phyloP scores from a whole-genome alignment of 2,888 invertebrate genomes.

The Drosophila pegasa region DNA sequence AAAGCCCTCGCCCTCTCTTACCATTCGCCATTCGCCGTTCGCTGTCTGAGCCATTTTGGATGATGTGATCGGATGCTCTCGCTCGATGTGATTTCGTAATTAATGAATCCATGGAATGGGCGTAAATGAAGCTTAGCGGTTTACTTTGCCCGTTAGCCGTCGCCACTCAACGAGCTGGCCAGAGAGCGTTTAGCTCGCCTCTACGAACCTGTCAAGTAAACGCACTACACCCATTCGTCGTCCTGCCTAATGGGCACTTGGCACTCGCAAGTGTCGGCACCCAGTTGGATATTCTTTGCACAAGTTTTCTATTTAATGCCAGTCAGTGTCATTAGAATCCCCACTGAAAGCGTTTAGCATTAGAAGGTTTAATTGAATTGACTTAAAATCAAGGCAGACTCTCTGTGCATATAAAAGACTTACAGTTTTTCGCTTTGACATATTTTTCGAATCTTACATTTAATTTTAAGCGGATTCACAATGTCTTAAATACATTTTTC shows the following conservation, averaged over 20 bases:
- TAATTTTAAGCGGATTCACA: background rate
- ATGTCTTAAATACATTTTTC: background rate
- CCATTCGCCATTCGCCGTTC: constrained; percentile 30
- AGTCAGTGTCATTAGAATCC: constrained; percentile 25
- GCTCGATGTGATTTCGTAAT: constrained; percentile 74
- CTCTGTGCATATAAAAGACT: background rate
- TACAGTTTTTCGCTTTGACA: no score
- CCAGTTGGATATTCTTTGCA: constrained; percentile 15
- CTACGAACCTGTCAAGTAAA: constrained; percentile 45
- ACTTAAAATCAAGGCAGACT: constrained; percentile 1
- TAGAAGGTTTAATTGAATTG: constrained; percentile 25
- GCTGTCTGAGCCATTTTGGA: constrained; percentile 35
- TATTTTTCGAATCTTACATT: background rate
- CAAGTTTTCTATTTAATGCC: constrained; percentile 29
- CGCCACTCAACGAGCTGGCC: constrained; percentile 34
- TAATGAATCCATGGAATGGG: constrained; percentile 67
- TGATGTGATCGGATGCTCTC: constrained; percentile 73
- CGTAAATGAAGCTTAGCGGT: constrained; percentile 68
- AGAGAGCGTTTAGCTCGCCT: constrained; percentile 32
- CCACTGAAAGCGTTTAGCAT: constrained; percentile 11
- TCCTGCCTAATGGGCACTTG: constrained; percentile 28
- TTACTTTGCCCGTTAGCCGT: constrained; percentile 32
- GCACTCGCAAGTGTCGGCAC: constrained; percentile 13
- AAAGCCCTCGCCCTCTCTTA: constrained; percentile 43
- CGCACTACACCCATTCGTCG: constrained; percentile 30